Evolutionary conservation across 1,140 invertebrate genomes (phyloP), one percentile per base, ranked within the genome.

Genomic region (Lordiphosa clarofinis): DNA sequence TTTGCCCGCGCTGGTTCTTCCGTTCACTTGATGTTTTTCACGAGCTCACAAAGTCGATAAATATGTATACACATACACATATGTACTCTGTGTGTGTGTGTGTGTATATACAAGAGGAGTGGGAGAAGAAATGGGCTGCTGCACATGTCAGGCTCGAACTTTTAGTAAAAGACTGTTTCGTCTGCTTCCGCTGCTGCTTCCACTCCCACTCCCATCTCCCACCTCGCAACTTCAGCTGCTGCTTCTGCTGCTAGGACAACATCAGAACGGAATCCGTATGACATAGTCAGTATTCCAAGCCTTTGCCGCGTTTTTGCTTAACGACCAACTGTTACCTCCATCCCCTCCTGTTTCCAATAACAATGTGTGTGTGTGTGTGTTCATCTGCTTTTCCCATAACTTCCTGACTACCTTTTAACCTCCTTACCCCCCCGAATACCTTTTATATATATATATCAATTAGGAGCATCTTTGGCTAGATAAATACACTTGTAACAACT

Each of bases 1-100:
- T 37, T 43, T 49, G 47, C 37, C 38, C 56, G 56, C 58, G 39
- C 56, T 55, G 64, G 53, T 47, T 54, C 73, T 75, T 81, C 76
- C 76, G 76, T 82, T 81, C 76, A 75, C 67, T 82, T 82, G 76
- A 81, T 81, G 76, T 81, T 82, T 28, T 82, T 72, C 72, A 68
- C 71, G 67, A 82, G 76, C 76, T 82, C 76, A 75, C 76, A 82
- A 81, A 81, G 76, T 81, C 76, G 76, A 81, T 81, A 81, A 82
- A 82, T 82, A 82, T 75, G 67, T 81, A 75, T 68, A 60, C 40
- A 71, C 48, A 70, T 56, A 39, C 56, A 48, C 35, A 2, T 31
- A 12, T n/a, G 3, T 3, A 3, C 15, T 46, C 11, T 31, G 12
- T 39, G 44, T 38, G 36, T 13, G 15, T 46, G 24, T 31, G 12